Conservation (phyloP, 2,113 vertebrate species). For the Orycteropus afer region DNA sequence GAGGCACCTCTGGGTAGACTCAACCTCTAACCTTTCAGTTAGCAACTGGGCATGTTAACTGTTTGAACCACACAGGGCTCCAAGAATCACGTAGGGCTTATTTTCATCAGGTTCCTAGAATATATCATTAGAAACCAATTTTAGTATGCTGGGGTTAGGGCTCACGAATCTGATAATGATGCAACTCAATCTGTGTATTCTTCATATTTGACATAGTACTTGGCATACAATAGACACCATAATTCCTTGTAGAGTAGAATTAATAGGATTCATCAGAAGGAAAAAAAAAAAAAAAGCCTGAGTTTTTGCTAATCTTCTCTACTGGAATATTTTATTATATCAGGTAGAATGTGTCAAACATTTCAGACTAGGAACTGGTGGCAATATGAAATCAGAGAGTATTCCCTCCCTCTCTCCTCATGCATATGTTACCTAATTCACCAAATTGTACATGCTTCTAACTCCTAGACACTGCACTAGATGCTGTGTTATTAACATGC, state of each 20-base stretch:
- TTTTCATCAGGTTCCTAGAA: neutral
- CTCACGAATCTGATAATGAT: neutral
- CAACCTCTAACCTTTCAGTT: no score
- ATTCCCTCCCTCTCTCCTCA: neutral
- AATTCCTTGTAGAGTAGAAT: neutral
- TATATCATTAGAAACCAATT: neutral
- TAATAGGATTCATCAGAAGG: neutral
- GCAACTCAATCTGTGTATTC: neutral
- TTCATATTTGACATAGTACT: fast-evolving
- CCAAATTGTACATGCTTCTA: neutral
- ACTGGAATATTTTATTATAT: neutral
- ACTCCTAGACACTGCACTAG: neutral
- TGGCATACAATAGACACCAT: neutral
- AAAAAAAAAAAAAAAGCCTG: neutral
- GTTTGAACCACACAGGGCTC: no score
- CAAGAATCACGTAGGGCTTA: neutral
- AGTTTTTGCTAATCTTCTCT: neutral
- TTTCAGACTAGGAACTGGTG: neutral
- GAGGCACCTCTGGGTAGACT: neutral
- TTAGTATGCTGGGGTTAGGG: neutral
- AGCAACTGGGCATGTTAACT: no score
- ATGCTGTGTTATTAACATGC: neutral
- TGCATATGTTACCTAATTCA: neutral
- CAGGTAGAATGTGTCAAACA: neutral
- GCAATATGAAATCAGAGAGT: neutral